Percentiles rank a stretch among this genome's conserved stretches.
Conservation (phyloP, 2,888 invertebrate species). For the Rhynchonema sp. region DNA sequence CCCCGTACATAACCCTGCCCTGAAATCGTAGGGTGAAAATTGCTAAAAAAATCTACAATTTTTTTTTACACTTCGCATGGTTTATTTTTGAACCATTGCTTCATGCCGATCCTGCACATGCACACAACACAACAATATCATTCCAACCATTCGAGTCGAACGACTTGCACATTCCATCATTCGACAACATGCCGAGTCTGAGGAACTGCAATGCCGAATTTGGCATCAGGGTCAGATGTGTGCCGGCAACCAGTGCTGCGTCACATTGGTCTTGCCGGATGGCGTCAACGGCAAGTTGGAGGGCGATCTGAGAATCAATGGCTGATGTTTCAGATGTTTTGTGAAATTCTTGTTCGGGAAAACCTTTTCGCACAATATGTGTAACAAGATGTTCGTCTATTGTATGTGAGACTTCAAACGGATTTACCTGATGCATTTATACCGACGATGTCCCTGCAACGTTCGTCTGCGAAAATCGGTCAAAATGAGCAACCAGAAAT, state of each 20-base stretch:
- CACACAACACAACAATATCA: neutral
- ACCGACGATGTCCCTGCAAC: too few relatives aligned
- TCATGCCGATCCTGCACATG: too few relatives aligned
- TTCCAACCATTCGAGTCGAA: conserved; percentile 1
- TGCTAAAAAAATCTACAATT: too few relatives aligned
- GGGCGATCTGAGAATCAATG: neutral
- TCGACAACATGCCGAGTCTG: conserved; percentile 73
- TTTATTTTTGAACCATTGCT: neutral
- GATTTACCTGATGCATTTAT: too few relatives aligned
- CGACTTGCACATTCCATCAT: conserved; percentile 43
- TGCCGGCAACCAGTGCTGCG: conserved; percentile 81
- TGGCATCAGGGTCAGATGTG: conserved; percentile 70
- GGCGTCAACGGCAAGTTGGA: conserved; percentile 34
- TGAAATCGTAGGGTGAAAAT: neutral
- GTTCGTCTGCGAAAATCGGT: too few relatives aligned
- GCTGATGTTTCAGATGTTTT: too few relatives aligned
- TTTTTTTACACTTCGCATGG: neutral
- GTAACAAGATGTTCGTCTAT: too few relatives aligned
- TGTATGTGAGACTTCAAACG: too few relatives aligned
- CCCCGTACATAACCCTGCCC: conserved; percentile 39
- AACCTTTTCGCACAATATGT: too few relatives aligned
- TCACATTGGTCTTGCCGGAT: conserved; percentile 79
- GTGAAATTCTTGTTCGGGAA: too few relatives aligned
- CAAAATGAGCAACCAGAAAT: too few relatives aligned
- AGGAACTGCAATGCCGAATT: conserved; percentile 78